A percentile compares a stretch with the other conserved stretches of the same genome.
Conservation (phyloP, 2,888 invertebrate species). For the Tetanocera ferruginea region DNA sequence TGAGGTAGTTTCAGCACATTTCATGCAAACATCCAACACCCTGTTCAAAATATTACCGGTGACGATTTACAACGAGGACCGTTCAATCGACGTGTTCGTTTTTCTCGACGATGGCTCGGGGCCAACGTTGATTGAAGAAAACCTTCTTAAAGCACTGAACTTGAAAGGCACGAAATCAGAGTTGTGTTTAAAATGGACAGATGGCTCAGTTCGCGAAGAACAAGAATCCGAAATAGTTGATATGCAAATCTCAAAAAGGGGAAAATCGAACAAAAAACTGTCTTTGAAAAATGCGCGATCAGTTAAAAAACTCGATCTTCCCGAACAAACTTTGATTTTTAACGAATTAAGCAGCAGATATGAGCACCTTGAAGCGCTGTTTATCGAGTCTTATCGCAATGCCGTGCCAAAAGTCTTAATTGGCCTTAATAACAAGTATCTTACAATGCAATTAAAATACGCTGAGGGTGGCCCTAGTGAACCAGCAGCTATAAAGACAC, state of each 20-base stretch:
- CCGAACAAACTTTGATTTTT: too few relatives aligned
- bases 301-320: not conserved
- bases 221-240: not conserved
- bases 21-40: not conserved
- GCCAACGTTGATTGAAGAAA: not conserved
- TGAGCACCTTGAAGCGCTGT: not conserved
- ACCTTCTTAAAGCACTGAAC: not conserved
- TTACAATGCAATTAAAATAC: not conserved
- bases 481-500: not conserved
- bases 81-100: not conserved
- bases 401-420: not conserved
- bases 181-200: not conserved
- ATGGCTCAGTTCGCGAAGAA: not conserved
- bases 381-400: not conserved
- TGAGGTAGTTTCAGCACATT: not conserved
- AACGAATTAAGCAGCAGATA: too few relatives aligned
- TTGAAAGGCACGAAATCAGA: not conserved
- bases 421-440: not conserved
- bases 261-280: too few relatives aligned
- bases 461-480: too few relatives aligned
- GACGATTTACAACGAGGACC: not conserved
- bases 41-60: not conserved
- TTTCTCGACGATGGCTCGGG: not conserved
- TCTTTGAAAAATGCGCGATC: not conserved
- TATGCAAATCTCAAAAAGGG: not conserved